Conservation (phyloP, 2,797 vertebrate species). For the Artibeus jamaicensis region DNA sequence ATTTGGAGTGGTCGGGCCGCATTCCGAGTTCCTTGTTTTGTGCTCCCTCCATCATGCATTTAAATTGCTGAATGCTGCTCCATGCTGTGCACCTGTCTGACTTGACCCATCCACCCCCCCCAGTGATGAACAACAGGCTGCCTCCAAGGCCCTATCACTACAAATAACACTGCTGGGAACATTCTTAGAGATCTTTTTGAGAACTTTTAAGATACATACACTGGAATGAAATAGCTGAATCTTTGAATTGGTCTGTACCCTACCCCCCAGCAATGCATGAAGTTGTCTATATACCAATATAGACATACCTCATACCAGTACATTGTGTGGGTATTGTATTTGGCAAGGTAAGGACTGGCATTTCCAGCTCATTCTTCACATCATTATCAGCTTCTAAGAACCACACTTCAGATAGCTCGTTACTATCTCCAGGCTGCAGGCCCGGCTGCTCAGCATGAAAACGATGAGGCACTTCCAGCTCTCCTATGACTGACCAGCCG, state of each 20-base stretch:
- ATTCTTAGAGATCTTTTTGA: background rate
- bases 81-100: too few relatives aligned
- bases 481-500: rapidly evolving
- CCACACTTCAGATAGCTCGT: background rate
- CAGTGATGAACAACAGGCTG: background rate
- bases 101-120: background rate
- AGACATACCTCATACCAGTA: background rate
- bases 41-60: background rate
- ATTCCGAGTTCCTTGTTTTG: background rate
- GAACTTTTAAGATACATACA: background rate
- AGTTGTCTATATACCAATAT: background rate
- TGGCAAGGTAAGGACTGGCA: background rate
- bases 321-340: background rate
- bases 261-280: background rate
- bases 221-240: background rate
- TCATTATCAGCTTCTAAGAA: background rate
- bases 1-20: background rate
- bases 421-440: background rate
- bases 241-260: background rate
- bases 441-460: background rate
- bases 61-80: too few relatives aligned
- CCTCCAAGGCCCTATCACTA: background rate
- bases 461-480: too few relatives aligned
- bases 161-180: background rate
- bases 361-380: background rate